Evolutionary conservation across 2,113 vertebrate species (phyloP), one percentile per base, ranked within the genome.

Genomic region (Pygoscelis antarcticus): DNA sequence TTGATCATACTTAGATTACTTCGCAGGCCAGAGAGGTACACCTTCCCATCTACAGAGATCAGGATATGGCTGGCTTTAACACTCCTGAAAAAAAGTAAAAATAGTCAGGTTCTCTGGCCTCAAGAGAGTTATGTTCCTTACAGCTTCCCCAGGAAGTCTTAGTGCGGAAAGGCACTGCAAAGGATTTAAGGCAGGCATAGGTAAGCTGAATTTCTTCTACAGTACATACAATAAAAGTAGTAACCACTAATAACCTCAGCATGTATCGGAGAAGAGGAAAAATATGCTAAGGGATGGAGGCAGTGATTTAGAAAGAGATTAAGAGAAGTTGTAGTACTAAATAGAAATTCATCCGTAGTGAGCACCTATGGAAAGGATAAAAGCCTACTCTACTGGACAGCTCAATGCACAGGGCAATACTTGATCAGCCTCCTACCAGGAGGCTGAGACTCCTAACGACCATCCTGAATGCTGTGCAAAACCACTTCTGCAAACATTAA

Each of bases 31-130:
- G 99, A 99, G 76, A 99, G 99, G 97, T 98, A 99, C 4, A 99
- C 99, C 98, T 99, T 99, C 25, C 99, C 99, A 3, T 99, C 99
- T 1, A 98, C 98, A 4, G 99, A 99, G 97, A 99, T 99, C 96
- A 99, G 97, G 93, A 99, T 98, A 30, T 99, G 99, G 98, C 99
- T 99, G 83, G 99, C 99, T 97, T 99, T 99, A 96, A 99, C 99
- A 34, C 99, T 99, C 98, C 99, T 99, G 70, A 44, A 61, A 38
- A 80, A 16, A 75, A 61, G 36, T 12, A 46, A 21, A 7, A 76
- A 19, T 2, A 86, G 3, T 75, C 58, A 81, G 75, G 2, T 40
- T 60, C 54, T 22, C 52, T 76, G 70, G 32, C 42, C 40, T 75
- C 19, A 29, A 25, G 77, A 30, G 34, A 83, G 12, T 66, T 34